Base-by-base conservation (phyloP, 2,113 vertebrate species). In the Ciconia boyciana region DNA sequence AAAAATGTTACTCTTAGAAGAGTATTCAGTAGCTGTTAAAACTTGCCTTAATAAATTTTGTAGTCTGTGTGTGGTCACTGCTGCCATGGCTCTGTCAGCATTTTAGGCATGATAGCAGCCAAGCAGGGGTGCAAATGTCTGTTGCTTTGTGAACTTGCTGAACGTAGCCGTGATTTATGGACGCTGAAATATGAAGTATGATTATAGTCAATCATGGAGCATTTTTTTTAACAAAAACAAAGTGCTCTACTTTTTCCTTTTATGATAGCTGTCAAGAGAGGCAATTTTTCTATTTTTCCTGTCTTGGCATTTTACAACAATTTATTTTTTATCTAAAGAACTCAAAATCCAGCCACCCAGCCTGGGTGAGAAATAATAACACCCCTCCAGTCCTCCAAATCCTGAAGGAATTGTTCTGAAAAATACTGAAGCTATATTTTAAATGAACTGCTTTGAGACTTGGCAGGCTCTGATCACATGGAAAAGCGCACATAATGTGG, bases 31-130 rank as follows among this genome's bases (percentile, higher is more conserved):
- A 70, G 78, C 66, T 95, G 75, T 90, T 95, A 54, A 72, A 88
- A 93, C 82, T 93, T 89, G 89, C 49, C 78, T 76, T 74, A 69
- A 44, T 91, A 76, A 81, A 85, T 91, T 76, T 34, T 85, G 36
- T 22, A 93, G 74, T 76, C 84, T 94, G 91, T 95, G 96, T 96
- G 95, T 97, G 94, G 93, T 86, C 94, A 88, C 46, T 91, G 78
- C 89, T 97, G 82, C 71, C 36, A 2, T 51, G 81, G 54, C 71
- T 87, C 55, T 78, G 74, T 76, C 91, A 88, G 81, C 43, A 9
- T 82, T 68, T 94, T 65, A 61, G 71, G 62, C 87, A n/a, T 0
- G 16, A 43, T 58, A 80, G 60, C 81, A 94, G 66, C 89, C 81
- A 94, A 36, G 62, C n/a, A 52, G 87, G 52, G 91, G 57, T 91